A percentile compares a stretch with the other conserved stretches of the same genome.
Evolutionary conservation across 2,113 vertebrate genomes (phyloP).

Genomic region (Marmota monax): DNA sequence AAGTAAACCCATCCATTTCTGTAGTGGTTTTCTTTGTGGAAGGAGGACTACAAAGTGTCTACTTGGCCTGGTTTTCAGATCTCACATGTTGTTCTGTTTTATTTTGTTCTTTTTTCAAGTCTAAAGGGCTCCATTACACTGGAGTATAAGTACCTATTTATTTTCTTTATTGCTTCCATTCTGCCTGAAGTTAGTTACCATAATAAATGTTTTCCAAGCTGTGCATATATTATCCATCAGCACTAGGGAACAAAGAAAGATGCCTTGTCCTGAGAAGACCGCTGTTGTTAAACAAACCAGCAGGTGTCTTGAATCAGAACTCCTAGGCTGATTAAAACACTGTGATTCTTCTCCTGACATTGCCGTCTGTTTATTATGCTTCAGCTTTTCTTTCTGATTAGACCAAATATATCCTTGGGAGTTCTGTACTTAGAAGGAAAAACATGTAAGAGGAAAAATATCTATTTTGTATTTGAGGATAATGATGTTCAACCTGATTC

Average conservation of each 20-base stretch:
- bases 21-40: constrained; percentile 15
- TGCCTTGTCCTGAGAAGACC: constrained; percentile 37
- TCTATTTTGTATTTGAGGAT: constrained; percentile 44
- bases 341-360: constrained; percentile 10
- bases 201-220: constrained; percentile 57
- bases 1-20: background rate
- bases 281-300: constrained; percentile 54
- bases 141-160: constrained; percentile 34
- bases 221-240: constrained; percentile 24
- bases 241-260: constrained; percentile 62
- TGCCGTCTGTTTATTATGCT: constrained; percentile 51
- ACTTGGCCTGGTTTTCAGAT: constrained; percentile 16
- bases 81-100: constrained; percentile 38
- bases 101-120: constrained; percentile 44
- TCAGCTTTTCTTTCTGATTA: constrained; percentile 55
- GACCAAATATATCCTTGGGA: constrained; percentile 57
- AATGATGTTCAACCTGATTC: constrained; percentile 16
- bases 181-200: constrained; percentile 60
- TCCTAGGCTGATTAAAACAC: constrained; percentile 28
- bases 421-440: constrained; percentile 55
- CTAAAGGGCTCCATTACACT: constrained; percentile 37
- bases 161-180: constrained; percentile 64
- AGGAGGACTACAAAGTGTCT: background rate
- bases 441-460: constrained; percentile 54
- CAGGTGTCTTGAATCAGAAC: constrained; percentile 53